Base-by-base conservation (phyloP, 2,113 vertebrate genomes). In the Siniperca knerii region DNA sequence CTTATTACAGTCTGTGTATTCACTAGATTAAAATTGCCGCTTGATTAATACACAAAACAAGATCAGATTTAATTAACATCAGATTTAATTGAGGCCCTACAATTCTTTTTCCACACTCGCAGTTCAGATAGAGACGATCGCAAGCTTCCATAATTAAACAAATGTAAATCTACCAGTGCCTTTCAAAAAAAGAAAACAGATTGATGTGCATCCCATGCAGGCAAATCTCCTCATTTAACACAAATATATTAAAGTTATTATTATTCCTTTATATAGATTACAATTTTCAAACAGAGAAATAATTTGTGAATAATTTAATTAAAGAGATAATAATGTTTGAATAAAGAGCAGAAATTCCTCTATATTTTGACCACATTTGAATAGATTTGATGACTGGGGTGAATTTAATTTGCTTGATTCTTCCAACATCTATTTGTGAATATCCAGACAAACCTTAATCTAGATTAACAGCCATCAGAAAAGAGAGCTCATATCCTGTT, bases 31-130 rank as follows among this genome's bases (percentile, higher is more conserved):
- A 96, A 96, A 96, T 94, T 95, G 93, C 74, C 91, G 93, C 95
- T 96, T 95, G 94, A 95, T 96, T 96, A 96, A 95, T 91, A 94
- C 93, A 95, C 95, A 96, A 96, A 95, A 96, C 95, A 94, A 95
- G 95, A 96, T 96, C 95, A 93, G 95, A 96, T 96, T 96, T 96
- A 96, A 96, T 96, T 96, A 96, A 95, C 94, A 95, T 96, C 95
- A 93, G 94, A 95, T 96, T 96, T 96, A 96, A 96, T 95, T 96
- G 95, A 95, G 94, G 93, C 93, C 88, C 91, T 75, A 93, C 93
- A 93, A 95, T 95, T 95, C 91, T 90, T 89, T 77, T 66, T 92
- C 87, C 90, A 87, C 89, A 90, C 84, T 77, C 70, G 61, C 88
- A 75, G 90, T 91, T 92, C 93, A 88, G 93, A 93, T 94, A 93